Conservation (phyloP, 1,140 invertebrate species). For the Orchesella cincta region DNA sequence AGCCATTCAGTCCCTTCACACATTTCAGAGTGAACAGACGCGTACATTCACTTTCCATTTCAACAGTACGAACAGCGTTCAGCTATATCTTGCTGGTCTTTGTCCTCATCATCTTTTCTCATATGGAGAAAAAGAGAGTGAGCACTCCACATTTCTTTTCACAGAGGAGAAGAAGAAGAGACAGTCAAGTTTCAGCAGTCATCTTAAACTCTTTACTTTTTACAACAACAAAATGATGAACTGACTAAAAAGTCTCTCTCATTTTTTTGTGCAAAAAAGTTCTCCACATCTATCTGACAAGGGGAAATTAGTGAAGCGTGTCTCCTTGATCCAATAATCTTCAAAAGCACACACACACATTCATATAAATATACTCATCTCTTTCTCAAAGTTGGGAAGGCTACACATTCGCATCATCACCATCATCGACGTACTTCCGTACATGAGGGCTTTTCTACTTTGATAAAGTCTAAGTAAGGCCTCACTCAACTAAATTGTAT, state of each 20-base stretch:
- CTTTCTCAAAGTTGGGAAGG: not conserved
- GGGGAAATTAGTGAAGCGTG: constrained; percentile 22
- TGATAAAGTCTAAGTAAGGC: not conserved
- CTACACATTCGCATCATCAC: not conserved
- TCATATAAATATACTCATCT: not conserved
- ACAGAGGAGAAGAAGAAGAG: not conserved
- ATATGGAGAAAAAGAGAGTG: no score
- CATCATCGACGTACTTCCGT: not conserved
- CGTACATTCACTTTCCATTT: not conserved
- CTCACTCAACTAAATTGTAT: not conserved
- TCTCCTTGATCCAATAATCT: constrained; percentile 30
- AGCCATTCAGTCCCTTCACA: not conserved
- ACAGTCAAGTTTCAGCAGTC: not conserved
- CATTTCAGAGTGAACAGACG: constrained; percentile 9
- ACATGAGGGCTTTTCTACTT: not conserved
- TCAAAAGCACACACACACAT: constrained; percentile 9
- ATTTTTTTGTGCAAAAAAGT: constrained; percentile 14
- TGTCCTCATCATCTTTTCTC: no score
- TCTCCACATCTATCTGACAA: not conserved
- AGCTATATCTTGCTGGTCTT: no score
- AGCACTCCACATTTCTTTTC: no score
- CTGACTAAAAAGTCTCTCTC: not conserved
- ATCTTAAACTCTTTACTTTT: not conserved
- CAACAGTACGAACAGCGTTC: no score
- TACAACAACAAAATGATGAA: constrained; percentile 16